Base-by-base conservation (phyloP, 2,113 vertebrate genomes). In the Elanoides forficatus region DNA sequence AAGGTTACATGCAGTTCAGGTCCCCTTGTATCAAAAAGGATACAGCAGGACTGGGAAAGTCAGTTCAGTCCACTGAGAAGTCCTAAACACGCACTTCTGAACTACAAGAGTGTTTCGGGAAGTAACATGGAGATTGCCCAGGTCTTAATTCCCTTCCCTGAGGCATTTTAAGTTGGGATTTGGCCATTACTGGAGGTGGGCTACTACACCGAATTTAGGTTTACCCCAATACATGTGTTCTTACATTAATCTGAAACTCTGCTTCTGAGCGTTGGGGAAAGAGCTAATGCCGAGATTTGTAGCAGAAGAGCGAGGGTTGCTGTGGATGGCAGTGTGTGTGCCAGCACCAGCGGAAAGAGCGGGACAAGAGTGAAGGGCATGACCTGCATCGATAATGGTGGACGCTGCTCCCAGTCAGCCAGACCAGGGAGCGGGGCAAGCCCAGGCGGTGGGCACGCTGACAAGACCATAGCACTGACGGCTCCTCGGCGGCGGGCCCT, bases 371-470 rank as follows among this genome's bases (percentile, higher is more conserved):
- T 8, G 22, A 34, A 34, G 34, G 25, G 43, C 30, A 16, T 1
- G 25, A 25, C 21, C 84, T 16, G 25, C 6, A 8, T 2, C 9
- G 19, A 13, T 4, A 42, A 12, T 1, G 32, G 50, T 8, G 32
- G 53, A 16, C 4, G 1, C 25, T 16, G 52, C 42, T 40, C 27
- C 38, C 19, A 11, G 38, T 29, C 18, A 8, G 55, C 30, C 59
- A 30, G 40, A 30, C 19, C 53, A 20, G 26, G 23, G 19, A 27
- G 32, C 5, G 8, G 42, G 56, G 15, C 30, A 26, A 40, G 43
- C 23, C 29, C 19, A 15, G 58, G 3, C 3, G 52, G 32, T 11
- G 2, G 1, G 30, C 1, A 1, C 0, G 1, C 84, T 13, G 71
- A 15, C 29, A 42, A 53, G 63, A 47, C 34, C 11, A 2, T 2